These are phyloP conservation scores for Pectinophora gossypiella DNA, from an alignment of 1,140 invertebrate species.

Conservation along the genomic window DNA sequence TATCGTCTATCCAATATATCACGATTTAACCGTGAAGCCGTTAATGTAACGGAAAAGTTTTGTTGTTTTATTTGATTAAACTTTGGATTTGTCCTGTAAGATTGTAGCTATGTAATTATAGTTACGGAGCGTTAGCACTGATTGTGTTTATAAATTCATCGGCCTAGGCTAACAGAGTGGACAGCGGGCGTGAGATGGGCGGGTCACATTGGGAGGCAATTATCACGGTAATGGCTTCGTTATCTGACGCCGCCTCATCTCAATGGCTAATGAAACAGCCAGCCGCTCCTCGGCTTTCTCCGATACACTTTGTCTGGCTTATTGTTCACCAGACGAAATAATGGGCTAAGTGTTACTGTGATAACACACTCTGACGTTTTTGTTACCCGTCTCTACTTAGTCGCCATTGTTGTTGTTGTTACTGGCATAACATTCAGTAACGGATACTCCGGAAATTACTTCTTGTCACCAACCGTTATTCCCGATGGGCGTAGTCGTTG, in stretches of 20 bases:
- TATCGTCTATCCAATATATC: background rate
- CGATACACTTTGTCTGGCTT: background rate
- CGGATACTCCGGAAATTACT: conserved; percentile 11
- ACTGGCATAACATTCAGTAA: conserved; percentile 4
- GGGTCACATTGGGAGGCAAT: conserved; percentile 38
- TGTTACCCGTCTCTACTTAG: background rate
- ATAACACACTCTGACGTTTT: background rate
- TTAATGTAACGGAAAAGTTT: background rate
- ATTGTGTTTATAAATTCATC: background rate
- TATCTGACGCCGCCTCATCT: conserved; percentile 47
- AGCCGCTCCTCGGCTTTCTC: conserved; percentile 24
- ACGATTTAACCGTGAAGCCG: background rate
- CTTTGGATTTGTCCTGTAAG: background rate
- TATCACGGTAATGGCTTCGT: conserved; percentile 49
- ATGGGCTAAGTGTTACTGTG: background rate
- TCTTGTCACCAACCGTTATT: conserved; percentile 15
- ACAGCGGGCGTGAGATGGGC: conserved; percentile 24
- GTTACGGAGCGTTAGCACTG: no score
- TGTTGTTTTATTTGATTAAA: background rate
- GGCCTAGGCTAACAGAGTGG: background rate
- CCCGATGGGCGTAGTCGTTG: background rate
- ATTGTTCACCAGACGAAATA: conserved; percentile 7
- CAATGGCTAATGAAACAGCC: conserved; percentile 37
- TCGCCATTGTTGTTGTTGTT: background rate
- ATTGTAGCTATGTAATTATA: background rate